Conservation (phyloP, 1,140 invertebrate species). For the Orius insidiosus region DNA sequence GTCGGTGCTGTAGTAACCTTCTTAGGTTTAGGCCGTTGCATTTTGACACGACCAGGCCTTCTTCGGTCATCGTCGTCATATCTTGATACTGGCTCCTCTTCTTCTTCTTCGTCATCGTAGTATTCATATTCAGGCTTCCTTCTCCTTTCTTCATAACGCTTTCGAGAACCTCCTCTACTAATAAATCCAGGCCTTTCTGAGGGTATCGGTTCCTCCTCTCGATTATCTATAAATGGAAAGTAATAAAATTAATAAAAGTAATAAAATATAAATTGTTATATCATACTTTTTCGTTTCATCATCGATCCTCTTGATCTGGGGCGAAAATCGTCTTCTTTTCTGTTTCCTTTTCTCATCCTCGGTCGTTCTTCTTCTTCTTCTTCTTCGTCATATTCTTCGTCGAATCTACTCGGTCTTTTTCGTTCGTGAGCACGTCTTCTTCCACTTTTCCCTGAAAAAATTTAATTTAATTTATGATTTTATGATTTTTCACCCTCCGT, state of each 20-base stretch:
- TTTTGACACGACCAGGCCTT: neutral
- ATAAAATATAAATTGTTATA: neutral
- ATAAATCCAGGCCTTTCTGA: slow-evolving; percentile 17
- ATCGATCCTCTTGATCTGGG: slow-evolving; percentile 1
- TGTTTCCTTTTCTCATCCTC: slow-evolving; percentile 14
- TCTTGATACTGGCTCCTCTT: slow-evolving; percentile 7
- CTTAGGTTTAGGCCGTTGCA: slow-evolving; percentile 1
- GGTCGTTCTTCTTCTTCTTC: slow-evolving; percentile 16
- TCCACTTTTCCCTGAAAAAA: slow-evolving; percentile 6
- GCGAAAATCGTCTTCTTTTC: slow-evolving; percentile 14
- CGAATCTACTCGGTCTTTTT: slow-evolving; percentile 15
- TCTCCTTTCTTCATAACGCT: slow-evolving; percentile 10
- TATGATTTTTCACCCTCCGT: too few relatives aligned
- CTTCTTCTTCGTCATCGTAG: slow-evolving; percentile 15
- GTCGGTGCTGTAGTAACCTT: neutral
- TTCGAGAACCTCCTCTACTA: neutral
- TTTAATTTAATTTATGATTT: too few relatives aligned
- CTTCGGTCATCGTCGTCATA: neutral
- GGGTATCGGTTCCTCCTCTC: slow-evolving; percentile 13
- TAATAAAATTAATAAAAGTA: too few relatives aligned
- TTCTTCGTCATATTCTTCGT: slow-evolving; percentile 18
- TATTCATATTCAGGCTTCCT: slow-evolving; percentile 16
- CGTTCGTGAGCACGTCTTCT: slow-evolving; percentile 10
- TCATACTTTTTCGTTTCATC: slow-evolving; percentile 10
- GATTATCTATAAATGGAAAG: neutral